These are phyloP conservation scores for Acromyrmex heyeri DNA, from an alignment of 1,140 invertebrate genomes.

Conservation along the genomic window DNA sequence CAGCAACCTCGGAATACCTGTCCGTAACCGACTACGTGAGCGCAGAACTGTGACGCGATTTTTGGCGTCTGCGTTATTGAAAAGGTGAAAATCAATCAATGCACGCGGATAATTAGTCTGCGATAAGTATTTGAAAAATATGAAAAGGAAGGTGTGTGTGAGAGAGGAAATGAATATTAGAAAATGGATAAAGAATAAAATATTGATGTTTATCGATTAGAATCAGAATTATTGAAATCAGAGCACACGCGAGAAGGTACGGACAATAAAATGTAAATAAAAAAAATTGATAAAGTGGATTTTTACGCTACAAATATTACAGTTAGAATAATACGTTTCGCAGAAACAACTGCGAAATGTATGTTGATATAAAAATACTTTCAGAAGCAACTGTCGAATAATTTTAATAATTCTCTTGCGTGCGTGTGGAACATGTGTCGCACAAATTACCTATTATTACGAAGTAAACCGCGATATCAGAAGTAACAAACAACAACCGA, in stretches of 20 bases:
- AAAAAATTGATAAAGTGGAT: background rate
- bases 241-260: no score
- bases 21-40: conserved; percentile 22
- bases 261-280: background rate
- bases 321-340: background rate
- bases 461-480: conserved; percentile 28
- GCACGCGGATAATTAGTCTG: background rate
- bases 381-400: background rate
- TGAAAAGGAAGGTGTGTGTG: no score
- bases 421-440: background rate
- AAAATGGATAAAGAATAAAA: background rate
- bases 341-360: background rate
- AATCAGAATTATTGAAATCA: background rate
- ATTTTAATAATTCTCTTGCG: background rate
- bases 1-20: conserved; percentile 35
- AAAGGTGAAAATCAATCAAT: background rate
- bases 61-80: conserved; percentile 21
- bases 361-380: background rate
- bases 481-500: conserved; percentile 35
- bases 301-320: background rate
- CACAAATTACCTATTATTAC: conserved; percentile 24
- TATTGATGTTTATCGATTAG: background rate
- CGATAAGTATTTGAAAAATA: no score
- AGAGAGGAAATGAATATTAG: background rate
- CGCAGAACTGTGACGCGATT: conserved; percentile 35